phyloP scores from a whole-genome alignment of 2,888 invertebrate species.

The Branchipolynoe longqiensis region DNA sequence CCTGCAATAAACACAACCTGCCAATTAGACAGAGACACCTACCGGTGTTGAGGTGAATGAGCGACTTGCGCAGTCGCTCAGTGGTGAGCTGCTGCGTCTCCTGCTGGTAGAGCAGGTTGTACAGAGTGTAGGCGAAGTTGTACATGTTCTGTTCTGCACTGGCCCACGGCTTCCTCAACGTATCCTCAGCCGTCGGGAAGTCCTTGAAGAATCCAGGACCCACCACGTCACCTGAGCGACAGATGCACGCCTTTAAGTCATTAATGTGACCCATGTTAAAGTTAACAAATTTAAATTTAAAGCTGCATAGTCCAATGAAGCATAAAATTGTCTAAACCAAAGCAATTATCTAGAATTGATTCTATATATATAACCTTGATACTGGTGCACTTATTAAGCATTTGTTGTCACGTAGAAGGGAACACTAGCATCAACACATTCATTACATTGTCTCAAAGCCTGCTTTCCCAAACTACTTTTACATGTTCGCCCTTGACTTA shows the following conservation, averaged over 20 bases:
- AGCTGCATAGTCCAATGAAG: no score
- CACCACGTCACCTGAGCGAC: conserved; percentile 84
- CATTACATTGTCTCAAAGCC: no score
- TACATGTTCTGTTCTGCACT: conserved; percentile 96
- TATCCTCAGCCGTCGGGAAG: conserved; percentile 80
- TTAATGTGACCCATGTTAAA: no score
- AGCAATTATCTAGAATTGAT: no score
- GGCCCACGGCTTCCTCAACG: conserved; percentile 82
- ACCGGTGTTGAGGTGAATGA: conserved; percentile 90
- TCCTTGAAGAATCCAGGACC: conserved; percentile 83
- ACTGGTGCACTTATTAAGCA: no score
- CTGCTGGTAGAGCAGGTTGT: conserved; percentile 92
- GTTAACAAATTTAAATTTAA: no score
- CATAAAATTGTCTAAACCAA: no score
- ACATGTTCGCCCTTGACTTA: conserved; percentile 72
- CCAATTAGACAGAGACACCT: conserved; percentile 52
- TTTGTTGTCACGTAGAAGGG: no score
- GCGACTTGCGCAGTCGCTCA: conserved; percentile 89
- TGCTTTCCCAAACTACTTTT: no score
- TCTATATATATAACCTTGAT: no score
- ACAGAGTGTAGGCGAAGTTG: conserved; percentile 96
- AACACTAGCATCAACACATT: no score
- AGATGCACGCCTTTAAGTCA: no score
- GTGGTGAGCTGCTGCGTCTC: conserved; percentile 91
- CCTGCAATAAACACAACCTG: neutral